Evolutionary conservation across 2,113 vertebrate genomes (phyloP), one percentile per base, ranked within the genome.

Genomic region (Suricata suricatta): DNA sequence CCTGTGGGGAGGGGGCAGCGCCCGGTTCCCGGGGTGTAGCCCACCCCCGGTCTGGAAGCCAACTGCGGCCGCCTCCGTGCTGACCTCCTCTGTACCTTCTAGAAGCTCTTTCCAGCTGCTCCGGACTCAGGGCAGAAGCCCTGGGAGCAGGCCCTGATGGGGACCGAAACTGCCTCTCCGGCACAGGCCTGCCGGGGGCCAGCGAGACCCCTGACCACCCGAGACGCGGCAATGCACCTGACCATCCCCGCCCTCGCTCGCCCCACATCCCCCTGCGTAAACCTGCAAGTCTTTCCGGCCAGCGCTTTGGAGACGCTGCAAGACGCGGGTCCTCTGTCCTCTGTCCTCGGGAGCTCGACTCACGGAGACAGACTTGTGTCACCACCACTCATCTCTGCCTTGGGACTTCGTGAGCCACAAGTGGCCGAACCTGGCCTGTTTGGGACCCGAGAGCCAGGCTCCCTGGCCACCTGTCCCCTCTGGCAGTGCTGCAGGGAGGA

Each of bases 211-310:
- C 0, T 8, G 41, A 47, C 72, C 3, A 25, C 7, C 72, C 71
- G 5, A 13, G 71, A 25, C 5, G 0, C 41, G 41, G 41, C 41
- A 5, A 41, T 41, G 13, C 7, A 7, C 15, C 3, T 0, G 6
- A 44, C 25, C 27, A 8, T 8, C 25, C 15, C 41, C 0, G 38
- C 13, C 38, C 23, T 6, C 25, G 23, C 3, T 2, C 14, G 3
- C 35, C 23, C 23, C 38, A 15, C 21, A 21, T 12, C 14, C 27
- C 71, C 38, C 25, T 1, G 3, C 21, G 10, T 13, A 14, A 27
- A 23, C 35, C 35, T 6, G 71, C 35, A 11, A 14, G 23, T 7
- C 12, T 41, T 41, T 23, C 11, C 10, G 5, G 52, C 52, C 16
- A 41, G 71, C 3, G 3, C 38, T 14, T 3, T 0, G 38, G 71